Conservation (phyloP, 2,113 vertebrate species). For the Condylura cristata region DNA sequence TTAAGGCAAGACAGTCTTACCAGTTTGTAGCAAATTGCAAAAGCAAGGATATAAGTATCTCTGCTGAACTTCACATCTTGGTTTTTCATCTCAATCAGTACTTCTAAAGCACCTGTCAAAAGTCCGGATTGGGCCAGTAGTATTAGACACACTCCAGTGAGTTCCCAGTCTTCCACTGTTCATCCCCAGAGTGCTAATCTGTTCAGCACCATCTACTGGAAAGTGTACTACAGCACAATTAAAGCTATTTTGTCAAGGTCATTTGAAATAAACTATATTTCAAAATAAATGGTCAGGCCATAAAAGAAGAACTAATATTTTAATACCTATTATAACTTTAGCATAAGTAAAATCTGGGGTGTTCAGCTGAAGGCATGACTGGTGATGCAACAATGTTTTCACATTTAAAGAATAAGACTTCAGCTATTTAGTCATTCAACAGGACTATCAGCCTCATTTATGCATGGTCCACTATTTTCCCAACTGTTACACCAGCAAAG, state of each 20-base stretch:
- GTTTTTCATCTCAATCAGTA: constrained; percentile 92
- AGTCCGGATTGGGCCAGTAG: not conserved
- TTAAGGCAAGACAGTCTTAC: constrained; percentile 83
- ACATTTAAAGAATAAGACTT: not conserved
- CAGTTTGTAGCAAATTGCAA: constrained; percentile 94
- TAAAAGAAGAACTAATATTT: not conserved
- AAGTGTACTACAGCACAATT: not conserved
- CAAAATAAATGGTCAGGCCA: not conserved
- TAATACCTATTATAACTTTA: not conserved
- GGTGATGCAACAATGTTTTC: not conserved
- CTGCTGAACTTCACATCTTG: constrained; percentile 89
- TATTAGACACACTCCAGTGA: not conserved
- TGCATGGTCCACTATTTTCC: not conserved
- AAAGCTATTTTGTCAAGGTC: constrained; percentile 15
- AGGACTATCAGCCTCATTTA: not conserved
- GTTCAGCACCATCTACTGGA: not conserved
- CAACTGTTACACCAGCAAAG: not conserved
- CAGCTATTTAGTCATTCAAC: not conserved
- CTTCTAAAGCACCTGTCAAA: constrained; percentile 90
- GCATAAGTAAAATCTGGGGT: not conserved
- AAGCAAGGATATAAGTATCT: constrained; percentile 90
- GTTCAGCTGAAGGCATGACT: not conserved
- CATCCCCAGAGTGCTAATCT: not conserved
- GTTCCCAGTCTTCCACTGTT: not conserved
- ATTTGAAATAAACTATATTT: not conserved